Evolutionary conservation across 1,140 invertebrate genomes (phyloP).

Genomic region (Vanessa atalanta): DNA sequence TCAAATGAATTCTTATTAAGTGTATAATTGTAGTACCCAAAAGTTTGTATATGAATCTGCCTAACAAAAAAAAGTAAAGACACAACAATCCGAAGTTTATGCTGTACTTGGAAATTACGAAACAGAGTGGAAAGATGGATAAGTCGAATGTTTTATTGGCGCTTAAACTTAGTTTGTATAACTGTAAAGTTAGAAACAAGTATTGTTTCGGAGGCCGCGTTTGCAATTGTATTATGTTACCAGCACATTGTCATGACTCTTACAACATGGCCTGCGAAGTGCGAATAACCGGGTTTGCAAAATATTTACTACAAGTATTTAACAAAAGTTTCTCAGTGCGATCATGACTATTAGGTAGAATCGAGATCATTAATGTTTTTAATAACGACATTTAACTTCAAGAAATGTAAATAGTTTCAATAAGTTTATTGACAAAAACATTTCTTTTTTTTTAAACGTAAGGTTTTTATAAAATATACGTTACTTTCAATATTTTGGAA

Average conservation of each 20-base stretch:
- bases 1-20: neutral
- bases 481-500: neutral
- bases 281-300: slow-evolving; percentile 62
- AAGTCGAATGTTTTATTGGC: slow-evolving; percentile 35
- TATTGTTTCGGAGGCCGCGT: slow-evolving; percentile 61
- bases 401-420: too few relatives aligned
- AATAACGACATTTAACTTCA: too few relatives aligned
- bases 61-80: neutral
- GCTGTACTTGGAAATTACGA: slow-evolving; percentile 9
- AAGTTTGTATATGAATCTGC: neutral
- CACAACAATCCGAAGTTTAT: neutral
- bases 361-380: too few relatives aligned
- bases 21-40: neutral
- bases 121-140: slow-evolving; percentile 32
- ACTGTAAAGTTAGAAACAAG: slow-evolving; percentile 43
- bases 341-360: neutral
- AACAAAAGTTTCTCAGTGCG: neutral
- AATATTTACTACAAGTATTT: slow-evolving; percentile 42
- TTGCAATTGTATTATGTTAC: slow-evolving; percentile 63
- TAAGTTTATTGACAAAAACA: too few relatives aligned
- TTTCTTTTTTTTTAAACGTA: too few relatives aligned
- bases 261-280: slow-evolving; percentile 55
- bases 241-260: slow-evolving; percentile 48
- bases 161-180: slow-evolving; percentile 40
- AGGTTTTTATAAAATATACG: too few relatives aligned